Evolutionary conservation across 2,888 invertebrate genomes (phyloP).

Genomic region (Rambutsinella grinnellia): DNA sequence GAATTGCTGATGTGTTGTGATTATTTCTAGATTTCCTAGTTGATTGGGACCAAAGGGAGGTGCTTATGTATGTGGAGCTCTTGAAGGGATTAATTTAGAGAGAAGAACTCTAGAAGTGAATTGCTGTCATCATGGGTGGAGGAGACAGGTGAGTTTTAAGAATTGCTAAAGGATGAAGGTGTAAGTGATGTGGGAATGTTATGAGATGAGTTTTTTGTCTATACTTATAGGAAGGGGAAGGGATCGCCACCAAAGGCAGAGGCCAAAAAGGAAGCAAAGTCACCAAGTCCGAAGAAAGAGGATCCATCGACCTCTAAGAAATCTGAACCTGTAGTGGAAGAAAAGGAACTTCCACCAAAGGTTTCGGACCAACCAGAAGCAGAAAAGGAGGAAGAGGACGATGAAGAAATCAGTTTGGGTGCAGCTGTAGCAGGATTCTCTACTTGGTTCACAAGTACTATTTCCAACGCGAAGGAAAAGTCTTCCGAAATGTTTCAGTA

Average conservation of each 20-base stretch:
- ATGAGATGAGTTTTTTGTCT: no score
- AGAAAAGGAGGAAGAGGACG: conserved; percentile 6
- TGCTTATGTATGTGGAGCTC: no score
- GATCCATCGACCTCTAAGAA: not conserved
- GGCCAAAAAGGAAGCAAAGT: not conserved
- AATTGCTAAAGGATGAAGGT: no score
- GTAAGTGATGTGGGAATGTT: no score
- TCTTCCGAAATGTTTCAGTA: conserved; percentile 65
- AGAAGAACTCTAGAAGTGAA: no score
- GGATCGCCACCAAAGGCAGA: not conserved
- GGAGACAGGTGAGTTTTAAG: no score
- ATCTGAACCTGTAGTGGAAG: not conserved
- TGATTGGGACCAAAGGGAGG: no score
- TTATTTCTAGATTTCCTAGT: no score
- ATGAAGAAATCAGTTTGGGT: conserved; percentile 43
- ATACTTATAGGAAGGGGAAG: no score
- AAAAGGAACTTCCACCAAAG: not conserved
- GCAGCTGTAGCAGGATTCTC: conserved; percentile 51
- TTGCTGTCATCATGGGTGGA: no score
- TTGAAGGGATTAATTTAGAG: no score
- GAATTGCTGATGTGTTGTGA: no score
- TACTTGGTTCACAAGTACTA: conserved; percentile 59
- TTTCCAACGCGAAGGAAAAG: conserved; percentile 59
- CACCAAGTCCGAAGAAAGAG: not conserved
- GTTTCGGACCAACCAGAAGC: not conserved